A percentile compares a stretch with the other conserved stretches of the same genome.
phyloP scores from a whole-genome alignment of 2,113 vertebrate species.

The Spea multiplicata region DNA sequence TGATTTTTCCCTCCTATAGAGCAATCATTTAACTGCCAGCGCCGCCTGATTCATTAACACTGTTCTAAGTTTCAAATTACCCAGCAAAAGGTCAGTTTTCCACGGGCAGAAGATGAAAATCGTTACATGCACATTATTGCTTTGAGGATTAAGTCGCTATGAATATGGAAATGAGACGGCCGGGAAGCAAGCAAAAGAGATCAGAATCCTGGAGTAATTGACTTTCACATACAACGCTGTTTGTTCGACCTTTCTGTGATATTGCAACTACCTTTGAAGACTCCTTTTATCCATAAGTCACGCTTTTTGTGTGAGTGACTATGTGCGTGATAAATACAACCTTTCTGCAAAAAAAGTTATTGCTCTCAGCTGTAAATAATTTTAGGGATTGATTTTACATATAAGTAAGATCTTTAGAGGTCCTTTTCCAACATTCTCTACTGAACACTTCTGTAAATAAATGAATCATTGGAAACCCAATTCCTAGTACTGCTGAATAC shows the following conservation, averaged over 20 bases:
- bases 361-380: slow-evolving; percentile 2
- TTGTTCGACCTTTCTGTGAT: slow-evolving; percentile 23
- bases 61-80: slow-evolving; percentile 29
- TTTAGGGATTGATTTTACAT: background rate
- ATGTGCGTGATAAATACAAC: slow-evolving; percentile 2
- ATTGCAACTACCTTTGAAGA: slow-evolving; percentile 36
- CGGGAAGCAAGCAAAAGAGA: slow-evolving; percentile 1
- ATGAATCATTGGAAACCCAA: too few relatives aligned
- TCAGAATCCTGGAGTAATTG: slow-evolving; percentile 20
- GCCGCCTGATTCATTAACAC: slow-evolving; percentile 37
- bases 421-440: too few relatives aligned
- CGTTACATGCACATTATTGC: slow-evolving; percentile 43
- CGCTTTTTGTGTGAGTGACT: background rate
- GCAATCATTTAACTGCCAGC: slow-evolving; percentile 46
- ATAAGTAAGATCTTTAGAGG: too few relatives aligned
- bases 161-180: slow-evolving; percentile 40
- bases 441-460: too few relatives aligned
- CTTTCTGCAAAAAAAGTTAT: background rate
- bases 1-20: slow-evolving; percentile 8
- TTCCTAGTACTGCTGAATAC: too few relatives aligned
- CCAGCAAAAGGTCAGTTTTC: slow-evolving; percentile 37
- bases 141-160: slow-evolving; percentile 45
- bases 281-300: slow-evolving; percentile 18
- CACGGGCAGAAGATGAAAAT: slow-evolving; percentile 37
- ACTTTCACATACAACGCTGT: slow-evolving; percentile 2